Conservation (phyloP, 2,797 vertebrate species). For the Hyperoplus lanceolatus region DNA sequence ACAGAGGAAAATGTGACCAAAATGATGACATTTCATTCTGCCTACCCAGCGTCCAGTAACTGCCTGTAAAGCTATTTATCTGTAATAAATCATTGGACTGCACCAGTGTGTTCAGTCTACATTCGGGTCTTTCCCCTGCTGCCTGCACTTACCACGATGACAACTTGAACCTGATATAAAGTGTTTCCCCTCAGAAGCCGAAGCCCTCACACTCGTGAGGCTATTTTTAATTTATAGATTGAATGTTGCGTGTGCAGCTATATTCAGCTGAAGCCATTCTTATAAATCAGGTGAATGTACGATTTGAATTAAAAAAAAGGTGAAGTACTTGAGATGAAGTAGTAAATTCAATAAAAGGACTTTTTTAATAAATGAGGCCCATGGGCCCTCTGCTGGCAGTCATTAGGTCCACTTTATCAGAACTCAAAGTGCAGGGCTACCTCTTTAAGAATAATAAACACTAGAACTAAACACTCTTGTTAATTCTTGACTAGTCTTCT, state of each 20-base stretch:
- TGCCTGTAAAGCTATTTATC: no score
- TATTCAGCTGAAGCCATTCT: not conserved
- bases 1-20: not conserved
- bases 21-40: not conserved
- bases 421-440: not conserved
- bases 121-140: no score
- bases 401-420: conserved; percentile 8
- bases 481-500: not conserved
- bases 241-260: conserved; percentile 4
- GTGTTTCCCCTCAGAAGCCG: not conserved
- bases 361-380: conserved; percentile 8
- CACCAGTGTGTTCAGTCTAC: no score
- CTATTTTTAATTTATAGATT: conserved; percentile 16
- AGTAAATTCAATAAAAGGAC: conserved; percentile 26
- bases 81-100: no score
- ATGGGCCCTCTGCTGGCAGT: not conserved
- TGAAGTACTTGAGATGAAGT: conserved; percentile 3
- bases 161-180: conserved; percentile 4
- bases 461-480: not conserved
- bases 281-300: conserved; percentile 32
- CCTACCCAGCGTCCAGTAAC: no score
- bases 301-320: not conserved
- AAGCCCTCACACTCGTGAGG: conserved; percentile 3
- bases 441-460: conserved; percentile 8
- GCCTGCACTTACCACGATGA: no score